phyloP scores from a whole-genome alignment of 2,797 vertebrate genomes.

The Sebastes ruberrimus region DNA sequence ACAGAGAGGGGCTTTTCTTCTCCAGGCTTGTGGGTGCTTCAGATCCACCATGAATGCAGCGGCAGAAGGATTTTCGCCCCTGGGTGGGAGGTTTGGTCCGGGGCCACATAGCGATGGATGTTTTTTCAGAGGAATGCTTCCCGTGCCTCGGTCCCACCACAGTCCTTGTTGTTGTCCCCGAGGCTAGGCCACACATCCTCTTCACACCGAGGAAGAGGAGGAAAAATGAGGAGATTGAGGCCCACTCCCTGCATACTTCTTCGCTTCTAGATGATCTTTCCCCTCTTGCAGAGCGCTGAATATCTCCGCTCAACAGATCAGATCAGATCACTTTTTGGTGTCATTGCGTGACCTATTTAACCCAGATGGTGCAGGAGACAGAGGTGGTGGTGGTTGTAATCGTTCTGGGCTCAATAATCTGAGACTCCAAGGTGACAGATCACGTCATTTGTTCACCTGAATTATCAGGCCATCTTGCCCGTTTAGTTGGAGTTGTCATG shows the following conservation, averaged over 20 bases:
- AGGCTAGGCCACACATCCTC: slow-evolving; percentile 64
- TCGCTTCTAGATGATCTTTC: slow-evolving; percentile 58
- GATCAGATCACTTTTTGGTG: background rate
- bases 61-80: slow-evolving; percentile 62
- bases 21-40: slow-evolving; percentile 82
- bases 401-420: background rate
- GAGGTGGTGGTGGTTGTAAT: background rate
- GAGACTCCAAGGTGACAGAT: background rate
- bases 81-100: slow-evolving; percentile 81
- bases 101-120: slow-evolving; percentile 86
- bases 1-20: slow-evolving; percentile 84
- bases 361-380: background rate
- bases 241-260: slow-evolving; percentile 88
- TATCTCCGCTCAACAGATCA: background rate
- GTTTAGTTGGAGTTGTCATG: slow-evolving; percentile 4
- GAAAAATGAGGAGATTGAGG: slow-evolving; percentile 68
- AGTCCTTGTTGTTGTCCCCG: slow-evolving; percentile 86
- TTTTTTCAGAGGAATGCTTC: slow-evolving; percentile 86
- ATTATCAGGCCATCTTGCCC: background rate
- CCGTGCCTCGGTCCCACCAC: slow-evolving; percentile 87
- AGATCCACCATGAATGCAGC: slow-evolving; percentile 78
- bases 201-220: slow-evolving; percentile 65
- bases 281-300: background rate
- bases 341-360: background rate
- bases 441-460: background rate